Base-by-base conservation (phyloP, 2,113 vertebrate species). In the Cyprinodon brontotheroides region DNA sequence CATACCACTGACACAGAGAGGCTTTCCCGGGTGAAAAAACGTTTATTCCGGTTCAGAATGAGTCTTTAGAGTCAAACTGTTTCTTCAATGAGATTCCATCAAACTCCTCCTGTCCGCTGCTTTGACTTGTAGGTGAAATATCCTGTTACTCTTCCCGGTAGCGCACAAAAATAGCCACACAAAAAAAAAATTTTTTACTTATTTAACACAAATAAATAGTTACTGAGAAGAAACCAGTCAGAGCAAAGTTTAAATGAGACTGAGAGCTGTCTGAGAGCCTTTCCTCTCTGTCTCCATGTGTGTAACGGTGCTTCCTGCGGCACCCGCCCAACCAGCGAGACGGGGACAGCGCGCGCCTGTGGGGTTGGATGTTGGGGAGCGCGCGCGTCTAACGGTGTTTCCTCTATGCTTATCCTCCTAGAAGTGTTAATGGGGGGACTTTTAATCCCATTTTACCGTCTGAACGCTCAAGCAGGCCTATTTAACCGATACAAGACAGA, bases 121-220 rank as follows among this genome's bases (percentile, higher is more conserved):
- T 14, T 5, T 17, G 50, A 57, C 50, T 57, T 57, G 50, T 15
- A 17, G 20, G 12, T 70, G 4, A 68, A 76, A 67, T 74, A 82
- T 80, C 86, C 89, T 87, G 90, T 85, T 91, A 90, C 84, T 64
- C 61, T 57, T 39, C 5, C 75, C 61, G 72, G 36, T 13, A 57
- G 43, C 74, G 22, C 84, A 65, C 82, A 11, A 61, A 53, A 4
- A 57, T 7, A 43, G 10, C 12, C 3, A 4, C 2, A 37, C 4
- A 61, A 4, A 37, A 40, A 41, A n/a, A 41, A n/a, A 3, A 4
- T 17, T 1, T 1, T 29, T 29, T 29, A 29, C 29, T 29, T 29
- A 29, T 38, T 22, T 36, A 57, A 37, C 17, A n/a, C n/a, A 14
- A 50, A 53, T 43, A 15, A 29, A 10, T 57, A 61, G n/a, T 8